Evolutionary conservation across 2,888 invertebrate species (phyloP), one percentile per base, ranked within the genome.

Genomic region (Blomia tropicalis): DNA sequence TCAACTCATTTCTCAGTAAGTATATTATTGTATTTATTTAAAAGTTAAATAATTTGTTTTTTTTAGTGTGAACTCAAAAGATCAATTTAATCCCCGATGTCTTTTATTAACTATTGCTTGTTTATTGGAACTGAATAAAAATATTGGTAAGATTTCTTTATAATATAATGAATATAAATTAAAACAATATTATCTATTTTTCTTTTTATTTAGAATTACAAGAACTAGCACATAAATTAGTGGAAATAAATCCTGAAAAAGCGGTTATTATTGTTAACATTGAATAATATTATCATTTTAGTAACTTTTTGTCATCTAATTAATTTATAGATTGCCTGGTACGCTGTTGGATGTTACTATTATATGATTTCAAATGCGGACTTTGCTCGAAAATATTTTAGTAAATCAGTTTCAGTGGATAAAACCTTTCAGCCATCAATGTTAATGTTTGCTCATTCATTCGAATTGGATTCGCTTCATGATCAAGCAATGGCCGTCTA

Each of bases 401-500:
- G 85, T 59, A 93, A 95, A 77, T 86, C 95, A 0, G 91, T 91
- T 60, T 82, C 85, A 19, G 71, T 96, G 63, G 91, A 91, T 74
- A 81, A 85, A 64, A 79, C 89, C 43, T 95, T 91, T 73, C 95
- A 95, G 2, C 92, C 95, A 65, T 95, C 92, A 31, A 98, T 96
- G 96, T 76, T 98, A 59, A 89, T 92, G 0, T 95, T 92, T 74
- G 98, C 96, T 0, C 98, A 98, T 77, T 92, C 95, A 29, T 95
- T 98, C 77, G 93, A 93, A 7, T 83, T 85, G 31, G 93, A 96
- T 76, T 90, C 87, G 73, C 96, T 99, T 72, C 92, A 93, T 73
- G 93, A 95, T 75, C 93, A 93, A 74, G 96, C 98, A 4, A 96
- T 96, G 91, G 95, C 95, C 1, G 95, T 96, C 0, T 99, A 98